A percentile compares a stretch with the other conserved stretches of the same genome.
Evolutionary conservation across 2,888 invertebrate species (phyloP).

Genomic region (Cheilosia impressa): DNA sequence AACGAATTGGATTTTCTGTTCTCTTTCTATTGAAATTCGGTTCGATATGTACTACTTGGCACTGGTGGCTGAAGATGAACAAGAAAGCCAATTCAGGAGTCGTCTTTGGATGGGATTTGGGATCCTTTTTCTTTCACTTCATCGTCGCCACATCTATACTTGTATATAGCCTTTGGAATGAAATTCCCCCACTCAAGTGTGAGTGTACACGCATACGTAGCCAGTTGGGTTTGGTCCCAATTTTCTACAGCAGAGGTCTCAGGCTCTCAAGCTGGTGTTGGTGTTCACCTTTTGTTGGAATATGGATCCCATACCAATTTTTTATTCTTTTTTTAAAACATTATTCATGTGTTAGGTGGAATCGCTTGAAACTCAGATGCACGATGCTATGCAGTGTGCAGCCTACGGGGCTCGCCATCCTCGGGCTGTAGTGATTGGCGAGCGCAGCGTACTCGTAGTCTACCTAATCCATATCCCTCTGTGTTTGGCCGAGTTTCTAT

Average conservation of each 20-base stretch:
- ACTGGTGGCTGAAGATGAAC: slow-evolving; percentile 62
- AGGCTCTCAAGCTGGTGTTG: slow-evolving; percentile 4
- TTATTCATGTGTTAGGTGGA: slow-evolving; percentile 69
- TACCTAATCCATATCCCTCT: slow-evolving; percentile 60
- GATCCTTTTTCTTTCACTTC: slow-evolving; percentile 45
- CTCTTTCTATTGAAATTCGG: slow-evolving; percentile 50
- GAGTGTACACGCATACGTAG: slow-evolving; percentile 35
- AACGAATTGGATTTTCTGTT: slow-evolving; percentile 63
- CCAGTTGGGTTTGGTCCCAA: slow-evolving; percentile 14
- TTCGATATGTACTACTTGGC: slow-evolving; percentile 50
- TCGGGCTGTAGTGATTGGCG: slow-evolving; percentile 30
- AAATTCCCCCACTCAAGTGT: slow-evolving; percentile 45
- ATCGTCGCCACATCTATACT: slow-evolving; percentile 33
- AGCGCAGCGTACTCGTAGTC: slow-evolving; percentile 13
- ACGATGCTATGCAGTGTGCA: slow-evolving; percentile 48
- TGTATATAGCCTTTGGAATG: slow-evolving; percentile 38
- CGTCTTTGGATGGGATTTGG: slow-evolving; percentile 48
- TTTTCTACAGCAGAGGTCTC: neutral
- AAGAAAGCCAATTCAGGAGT: slow-evolving; percentile 65
- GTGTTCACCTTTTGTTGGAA: slow-evolving; percentile 61
- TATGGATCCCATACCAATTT: slow-evolving; percentile 19
- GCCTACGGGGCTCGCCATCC: slow-evolving; percentile 38
- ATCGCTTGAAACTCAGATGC: slow-evolving; percentile 61
- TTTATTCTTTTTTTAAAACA: slow-evolving; percentile 31
- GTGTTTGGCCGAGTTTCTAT: neutral